Conservation (phyloP, 2,888 invertebrate genomes). For the Cantharis rustica region DNA sequence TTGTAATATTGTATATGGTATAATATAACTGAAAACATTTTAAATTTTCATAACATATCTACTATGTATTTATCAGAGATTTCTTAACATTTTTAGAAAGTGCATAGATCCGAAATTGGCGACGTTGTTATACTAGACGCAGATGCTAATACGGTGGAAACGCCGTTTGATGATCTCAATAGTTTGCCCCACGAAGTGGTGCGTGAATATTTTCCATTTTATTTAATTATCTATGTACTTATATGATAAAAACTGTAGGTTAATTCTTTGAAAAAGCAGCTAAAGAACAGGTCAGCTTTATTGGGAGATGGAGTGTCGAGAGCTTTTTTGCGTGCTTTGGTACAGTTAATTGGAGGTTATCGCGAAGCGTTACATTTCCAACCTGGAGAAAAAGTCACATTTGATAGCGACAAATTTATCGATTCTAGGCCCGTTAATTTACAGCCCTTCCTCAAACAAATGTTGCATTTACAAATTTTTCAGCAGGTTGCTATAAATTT, state of each 20-base stretch:
- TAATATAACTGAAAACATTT: not conserved
- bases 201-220: conserved; percentile 44
- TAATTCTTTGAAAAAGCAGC: conserved; percentile 72
- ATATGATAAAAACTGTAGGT: conserved; percentile 59
- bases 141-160: conserved; percentile 83
- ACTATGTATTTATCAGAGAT: not conserved
- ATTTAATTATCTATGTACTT: not conserved
- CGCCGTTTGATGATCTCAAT: conserved; percentile 90
- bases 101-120: conserved; percentile 82
- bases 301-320: conserved; percentile 92
- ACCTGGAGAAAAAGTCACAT: conserved; percentile 77
- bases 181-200: conserved; percentile 90
- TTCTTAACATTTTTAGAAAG: conserved; percentile 62
- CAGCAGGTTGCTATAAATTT: conserved; percentile 71
- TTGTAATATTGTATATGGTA: not conserved
- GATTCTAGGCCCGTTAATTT: conserved; percentile 81
- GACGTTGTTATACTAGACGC: conserved; percentile 95
- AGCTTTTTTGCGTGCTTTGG: conserved; percentile 89
- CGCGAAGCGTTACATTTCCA: conserved; percentile 84
- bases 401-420: conserved; percentile 86
- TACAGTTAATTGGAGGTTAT: conserved; percentile 93
- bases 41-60: not conserved
- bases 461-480: conserved; percentile 93
- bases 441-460: conserved; percentile 87
- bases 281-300: conserved; percentile 75